Evolutionary conservation across 2,888 invertebrate species (phyloP).

Genomic region (Zhengitettix transpicula): DNA sequence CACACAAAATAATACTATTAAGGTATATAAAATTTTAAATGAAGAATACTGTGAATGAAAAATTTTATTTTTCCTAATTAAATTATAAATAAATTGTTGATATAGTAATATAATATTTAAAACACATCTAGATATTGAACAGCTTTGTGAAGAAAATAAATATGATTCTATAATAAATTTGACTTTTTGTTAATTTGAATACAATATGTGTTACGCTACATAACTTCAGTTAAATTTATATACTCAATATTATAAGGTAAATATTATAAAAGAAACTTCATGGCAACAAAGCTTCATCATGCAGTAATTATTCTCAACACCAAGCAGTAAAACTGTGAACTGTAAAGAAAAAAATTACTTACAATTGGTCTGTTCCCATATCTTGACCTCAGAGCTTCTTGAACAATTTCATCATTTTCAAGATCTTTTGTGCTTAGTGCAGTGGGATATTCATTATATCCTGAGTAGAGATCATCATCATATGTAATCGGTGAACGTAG

Average conservation of each 20-base stretch:
- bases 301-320: background rate
- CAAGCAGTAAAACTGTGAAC: slow-evolving; percentile 16
- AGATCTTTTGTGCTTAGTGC: slow-evolving; percentile 49
- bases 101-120: no score
- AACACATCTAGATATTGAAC: no score
- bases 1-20: no score
- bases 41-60: no score
- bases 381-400: slow-evolving; percentile 58
- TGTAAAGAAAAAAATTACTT: slow-evolving; percentile 22
- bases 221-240: background rate
- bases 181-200: no score
- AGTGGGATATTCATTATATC: slow-evolving; percentile 49
- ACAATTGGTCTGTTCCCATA: slow-evolving; percentile 53
- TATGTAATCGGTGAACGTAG: slow-evolving; percentile 18
- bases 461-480: slow-evolving; percentile 48
- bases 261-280: background rate
- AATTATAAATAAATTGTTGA: no score
- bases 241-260: background rate
- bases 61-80: no score
- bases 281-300: background rate
- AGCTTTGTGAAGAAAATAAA: no score
- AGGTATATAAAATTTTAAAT: no score
- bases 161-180: no score
- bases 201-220: no score
- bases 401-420: slow-evolving; percentile 54